phyloP scores from a whole-genome alignment of 2,113 vertebrate species.

The Cyprinodon tularosa region DNA sequence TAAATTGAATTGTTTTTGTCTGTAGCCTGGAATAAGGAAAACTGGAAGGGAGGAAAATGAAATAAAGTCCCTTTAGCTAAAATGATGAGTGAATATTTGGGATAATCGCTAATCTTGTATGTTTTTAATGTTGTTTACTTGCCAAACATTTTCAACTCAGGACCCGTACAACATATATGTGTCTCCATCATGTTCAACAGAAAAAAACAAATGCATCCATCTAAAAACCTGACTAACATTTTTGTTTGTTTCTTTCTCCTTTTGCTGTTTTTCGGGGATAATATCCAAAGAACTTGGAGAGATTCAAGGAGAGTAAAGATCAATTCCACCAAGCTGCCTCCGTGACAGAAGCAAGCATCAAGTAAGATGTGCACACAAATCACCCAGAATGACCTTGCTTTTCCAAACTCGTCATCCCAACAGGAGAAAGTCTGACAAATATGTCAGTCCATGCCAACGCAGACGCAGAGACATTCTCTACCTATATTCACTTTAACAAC shows the following conservation, averaged over 20 bases:
- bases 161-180: background rate
- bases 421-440: background rate
- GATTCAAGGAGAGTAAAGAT: slow-evolving; percentile 85
- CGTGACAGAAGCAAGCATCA: slow-evolving; percentile 83
- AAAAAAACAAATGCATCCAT: background rate
- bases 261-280: slow-evolving; percentile 15
- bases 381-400: background rate
- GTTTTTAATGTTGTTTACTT: background rate
- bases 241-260: slow-evolving; percentile 2
- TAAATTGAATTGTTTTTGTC: background rate
- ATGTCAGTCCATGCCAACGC: background rate
- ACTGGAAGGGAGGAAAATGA: background rate
- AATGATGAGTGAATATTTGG: background rate
- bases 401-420: background rate
- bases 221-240: slow-evolving; percentile 1
- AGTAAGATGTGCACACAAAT: slow-evolving; percentile 76
- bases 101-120: background rate
- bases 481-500: background rate
- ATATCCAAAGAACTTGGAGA: slow-evolving; percentile 85
- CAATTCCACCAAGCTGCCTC: slow-evolving; percentile 87
- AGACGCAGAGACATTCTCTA: background rate
- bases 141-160: background rate
- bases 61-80: background rate
- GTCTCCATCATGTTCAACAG: background rate
- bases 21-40: background rate